Evolutionary conservation across 2,888 invertebrate genomes (phyloP), one percentile per base, ranked within the genome.

Genomic region (Gymnoscelis rufifasciata): DNA sequence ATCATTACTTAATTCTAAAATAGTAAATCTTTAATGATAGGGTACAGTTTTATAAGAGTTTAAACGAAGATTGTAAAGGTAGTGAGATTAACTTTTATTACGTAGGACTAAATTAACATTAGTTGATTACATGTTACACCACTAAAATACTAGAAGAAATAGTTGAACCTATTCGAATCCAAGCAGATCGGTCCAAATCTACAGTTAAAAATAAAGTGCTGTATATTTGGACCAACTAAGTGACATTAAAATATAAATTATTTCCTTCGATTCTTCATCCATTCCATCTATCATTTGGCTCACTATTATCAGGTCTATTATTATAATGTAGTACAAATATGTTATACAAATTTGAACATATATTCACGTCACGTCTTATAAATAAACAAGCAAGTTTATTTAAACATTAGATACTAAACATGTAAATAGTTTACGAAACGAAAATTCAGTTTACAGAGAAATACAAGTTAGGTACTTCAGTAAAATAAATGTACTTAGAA

Each of bases 1-100:
- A 74, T 63, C 63, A 69, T 71, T 66, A 65, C 55, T 68, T 70
- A 60, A 58, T 63, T 60, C 56, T 59, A 66, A 58, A 62, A 62
- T 62, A 59, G 38, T 64, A 68, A 64, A 48, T 56, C 52, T 64
- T 57, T 61, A 48, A 54, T 58, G 64, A 70, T 59, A 52, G 62
- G 60, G 60, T 65, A 69, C 54, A 65, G 53, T 56, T 62, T 43
- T 43, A 54, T 63, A 66, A 52, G 42, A 57, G 57, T 60, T 39
- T 46, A 47, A 48, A 47, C 45, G 26, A 43, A 39, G 29, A 29
- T 48, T 54, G 30, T 41, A 44, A 48, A 53, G 2, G n/a, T 33
- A 40, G 43, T 50, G 49, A 46, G 51, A 40, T 47, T 29, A 38
- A 7, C 30, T 52, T 54, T 40, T 48, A 59, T 57, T 47, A 57